Percentiles rank a stretch among this genome's conserved stretches.
These are phyloP conservation scores for Chromobotia macracanthus DNA, from an alignment of 2,797 vertebrate genomes.

Conservation along the genomic window DNA sequence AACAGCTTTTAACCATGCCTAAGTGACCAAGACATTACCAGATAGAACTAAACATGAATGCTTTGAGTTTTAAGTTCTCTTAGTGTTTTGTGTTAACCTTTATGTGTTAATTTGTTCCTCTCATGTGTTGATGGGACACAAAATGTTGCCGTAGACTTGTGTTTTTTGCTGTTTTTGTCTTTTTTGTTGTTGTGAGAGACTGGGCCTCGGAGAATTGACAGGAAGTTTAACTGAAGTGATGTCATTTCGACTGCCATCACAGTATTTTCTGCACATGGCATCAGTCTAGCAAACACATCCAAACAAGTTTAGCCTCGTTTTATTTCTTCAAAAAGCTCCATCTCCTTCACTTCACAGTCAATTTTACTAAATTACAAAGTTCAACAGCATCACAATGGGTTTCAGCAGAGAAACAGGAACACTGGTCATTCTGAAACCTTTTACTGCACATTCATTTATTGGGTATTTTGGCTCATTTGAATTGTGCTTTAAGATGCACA, in stretches of 20 bases:
- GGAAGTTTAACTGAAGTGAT: background rate
- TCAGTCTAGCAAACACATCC: constrained; percentile 16
- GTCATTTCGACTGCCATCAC: background rate
- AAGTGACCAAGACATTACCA: constrained; percentile 6
- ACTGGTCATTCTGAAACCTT: background rate
- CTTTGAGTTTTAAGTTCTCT: background rate
- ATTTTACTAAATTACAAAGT: background rate
- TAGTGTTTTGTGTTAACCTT: constrained; percentile 6
- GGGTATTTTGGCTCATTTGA: background rate
- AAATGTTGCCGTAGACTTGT: too few species aligned
- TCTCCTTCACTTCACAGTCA: background rate
- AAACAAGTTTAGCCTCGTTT: too few species aligned
- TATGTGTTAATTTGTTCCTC: constrained; percentile 1
- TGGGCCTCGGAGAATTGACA: background rate
- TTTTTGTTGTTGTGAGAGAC: background rate
- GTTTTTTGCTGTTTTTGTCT: background rate
- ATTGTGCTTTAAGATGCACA: too few species aligned
- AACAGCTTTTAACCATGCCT: constrained; percentile 23
- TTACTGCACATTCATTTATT: background rate
- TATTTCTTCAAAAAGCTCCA: background rate
- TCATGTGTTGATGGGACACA: too few species aligned
- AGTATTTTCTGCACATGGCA: background rate
- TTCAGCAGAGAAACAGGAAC: background rate
- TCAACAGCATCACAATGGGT: background rate
- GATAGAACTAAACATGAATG: constrained; percentile 10